Evolutionary conservation across 2,113 vertebrate species (phyloP).

Genomic region (Oryctolagus cuniculus): mOryCun1.1 NC_091432.1:78861501-78862000

Average conservation of each 20-base stretch:
- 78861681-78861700: not conserved
- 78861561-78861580: not conserved
- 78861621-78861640: not conserved
- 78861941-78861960: not conserved
- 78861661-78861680: not conserved
- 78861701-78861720: not conserved
- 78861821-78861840: not conserved
- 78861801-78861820: not conserved
- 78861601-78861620: not conserved
- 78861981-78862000: not conserved
- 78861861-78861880: not conserved
- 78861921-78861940: not conserved
- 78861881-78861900: not conserved
- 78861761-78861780: conserved; percentile 5
- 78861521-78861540: conserved; percentile 26
- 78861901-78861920: conserved; percentile 41
- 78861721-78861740: not conserved
- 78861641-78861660: not conserved
- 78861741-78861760: not conserved
- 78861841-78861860: not conserved
- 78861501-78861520: not conserved
- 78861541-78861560: not conserved
- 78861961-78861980: not conserved
- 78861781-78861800: not conserved
- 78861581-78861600: not conserved